These are phyloP conservation scores for Drosophila punjabiensis DNA, from an alignment of 1,140 invertebrate species.

Conservation along the genomic window DNA sequence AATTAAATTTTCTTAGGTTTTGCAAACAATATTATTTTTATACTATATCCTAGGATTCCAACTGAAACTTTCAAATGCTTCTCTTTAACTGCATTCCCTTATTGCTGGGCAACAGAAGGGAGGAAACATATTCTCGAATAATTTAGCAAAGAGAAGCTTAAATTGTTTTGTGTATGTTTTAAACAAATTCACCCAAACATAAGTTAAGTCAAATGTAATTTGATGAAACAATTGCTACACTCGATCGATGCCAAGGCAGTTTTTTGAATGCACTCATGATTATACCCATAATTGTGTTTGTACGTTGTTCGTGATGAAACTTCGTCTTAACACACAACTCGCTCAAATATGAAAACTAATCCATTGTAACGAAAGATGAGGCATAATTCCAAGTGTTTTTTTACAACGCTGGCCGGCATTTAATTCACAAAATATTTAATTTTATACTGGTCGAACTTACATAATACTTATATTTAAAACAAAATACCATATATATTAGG, in stretches of 20 bases:
- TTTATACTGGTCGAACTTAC: conserved; percentile 51
- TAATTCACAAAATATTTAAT: conserved; percentile 41
- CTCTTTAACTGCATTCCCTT: conserved; percentile 8
- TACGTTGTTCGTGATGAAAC: conserved; percentile 22
- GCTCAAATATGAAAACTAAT: conserved; percentile 36
- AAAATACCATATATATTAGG: conserved; percentile 51
- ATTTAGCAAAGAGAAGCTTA: conserved; percentile 4
- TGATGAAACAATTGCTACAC: conserved; percentile 26
- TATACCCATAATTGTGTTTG: conserved; percentile 13
- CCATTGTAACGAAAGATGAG: conserved; percentile 20
- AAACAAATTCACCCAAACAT: conserved; percentile 10
- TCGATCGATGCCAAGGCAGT: conserved; percentile 20
- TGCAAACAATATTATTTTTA: background rate
- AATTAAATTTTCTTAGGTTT: background rate
- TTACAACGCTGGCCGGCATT: conserved; percentile 46
- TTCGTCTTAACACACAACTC: no score
- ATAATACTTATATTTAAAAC: conserved; percentile 50
- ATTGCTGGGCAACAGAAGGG: conserved; percentile 28
- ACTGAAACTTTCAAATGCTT: background rate
- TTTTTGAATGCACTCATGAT: conserved; percentile 22
- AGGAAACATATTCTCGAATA: background rate
- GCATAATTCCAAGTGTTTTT: conserved; percentile 28
- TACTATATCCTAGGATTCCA: conserved; percentile 15
- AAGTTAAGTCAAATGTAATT: conserved; percentile 42
- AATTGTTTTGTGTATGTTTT: conserved; percentile 25